Evolutionary conservation across 2,888 invertebrate species (phyloP).

Genomic region (Eurytoma adleriae): DNA sequence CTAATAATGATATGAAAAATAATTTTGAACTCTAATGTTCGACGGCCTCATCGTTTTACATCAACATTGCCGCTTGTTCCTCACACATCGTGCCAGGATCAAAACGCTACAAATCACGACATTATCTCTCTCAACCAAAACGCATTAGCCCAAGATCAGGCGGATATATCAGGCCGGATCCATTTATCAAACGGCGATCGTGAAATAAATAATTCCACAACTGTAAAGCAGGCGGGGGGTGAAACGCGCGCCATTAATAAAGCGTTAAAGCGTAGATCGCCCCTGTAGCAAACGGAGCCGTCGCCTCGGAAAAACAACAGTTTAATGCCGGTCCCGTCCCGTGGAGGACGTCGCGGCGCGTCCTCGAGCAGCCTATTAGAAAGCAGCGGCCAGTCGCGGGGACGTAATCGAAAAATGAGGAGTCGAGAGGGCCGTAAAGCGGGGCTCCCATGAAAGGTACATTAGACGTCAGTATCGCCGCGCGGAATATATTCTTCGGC

Average conservation of each 20-base stretch:
- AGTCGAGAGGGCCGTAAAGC: constrained; percentile 32
- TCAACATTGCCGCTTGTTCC: too few relatives aligned
- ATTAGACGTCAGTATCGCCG: constrained; percentile 37
- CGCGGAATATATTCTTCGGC: constrained; percentile 32
- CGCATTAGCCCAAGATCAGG: neutral
- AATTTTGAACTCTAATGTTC: too few relatives aligned
- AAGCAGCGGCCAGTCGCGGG: too few relatives aligned
- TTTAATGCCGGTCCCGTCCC: too few relatives aligned
- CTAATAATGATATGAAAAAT: too few relatives aligned
- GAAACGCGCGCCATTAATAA: constrained; percentile 14
- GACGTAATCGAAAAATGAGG: constrained; percentile 46
- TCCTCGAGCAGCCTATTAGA: too few relatives aligned
- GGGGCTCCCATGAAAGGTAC: constrained; percentile 46
- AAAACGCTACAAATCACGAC: too few relatives aligned
- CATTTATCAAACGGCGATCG: neutral
- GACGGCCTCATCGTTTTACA: too few relatives aligned
- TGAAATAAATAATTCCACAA: constrained; percentile 24
- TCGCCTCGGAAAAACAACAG: too few relatives aligned
- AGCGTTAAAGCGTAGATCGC: neutral
- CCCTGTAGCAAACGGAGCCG: too few relatives aligned
- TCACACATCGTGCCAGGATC: too few relatives aligned
- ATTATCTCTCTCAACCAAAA: neutral
- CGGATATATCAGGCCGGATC: neutral
- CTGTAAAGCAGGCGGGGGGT: neutral
- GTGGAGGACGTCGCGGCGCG: too few relatives aligned